Base-by-base conservation (phyloP, 2,797 vertebrate genomes). In the Decapterus maruadsi region DNA sequence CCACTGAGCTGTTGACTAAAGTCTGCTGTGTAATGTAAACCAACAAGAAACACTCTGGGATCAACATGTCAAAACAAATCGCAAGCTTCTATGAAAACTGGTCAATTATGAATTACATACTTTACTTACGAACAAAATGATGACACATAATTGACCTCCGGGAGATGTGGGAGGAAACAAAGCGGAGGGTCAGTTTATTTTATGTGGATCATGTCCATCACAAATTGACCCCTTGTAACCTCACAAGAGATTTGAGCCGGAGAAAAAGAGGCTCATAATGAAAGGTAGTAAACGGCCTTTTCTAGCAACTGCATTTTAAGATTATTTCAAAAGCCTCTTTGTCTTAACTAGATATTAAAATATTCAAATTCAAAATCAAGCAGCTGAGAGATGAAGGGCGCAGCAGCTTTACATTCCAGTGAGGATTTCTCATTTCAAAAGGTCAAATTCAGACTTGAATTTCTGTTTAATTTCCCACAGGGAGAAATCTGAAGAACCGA, bases 331-430 rank as follows among this genome's bases (percentile, higher is more conserved):
- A 51, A 46, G 6, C n/a, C 19, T n/a, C 10, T 42, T 58, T 54
- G 16, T 60, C 22, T 48, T 22, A 20, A 31, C 19, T 43, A 13
- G 34, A 17, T 38, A 34, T 34, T 75, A 20, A 40, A 17, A 50
- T 67, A 48, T 55, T 67, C 20, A 4, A 12, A 56, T 62, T n/a
- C 6, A 20, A 71, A n/a, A 6, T 59, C 1, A 72, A 51, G 67
- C 45, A 46, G 9, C 1, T 17, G 59, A 65, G 51, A 54, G 36
- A 73, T 70, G 66, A 70, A 61, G 46, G 38, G 14, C 36, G 2
- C 13, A 51, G 38, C 58, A 66, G 60, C 73, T 70, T 45, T 58
- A 36, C 42, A 59, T 75, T 75, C 68, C 57, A 75, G 11, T 42
- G 63, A 65, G 55, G 65, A 62, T 22, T 55, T 63, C 7, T 60